These are phyloP conservation scores for Prorops nasuta DNA, from an alignment of 1,140 invertebrate genomes.

Conservation along the genomic window DNA sequence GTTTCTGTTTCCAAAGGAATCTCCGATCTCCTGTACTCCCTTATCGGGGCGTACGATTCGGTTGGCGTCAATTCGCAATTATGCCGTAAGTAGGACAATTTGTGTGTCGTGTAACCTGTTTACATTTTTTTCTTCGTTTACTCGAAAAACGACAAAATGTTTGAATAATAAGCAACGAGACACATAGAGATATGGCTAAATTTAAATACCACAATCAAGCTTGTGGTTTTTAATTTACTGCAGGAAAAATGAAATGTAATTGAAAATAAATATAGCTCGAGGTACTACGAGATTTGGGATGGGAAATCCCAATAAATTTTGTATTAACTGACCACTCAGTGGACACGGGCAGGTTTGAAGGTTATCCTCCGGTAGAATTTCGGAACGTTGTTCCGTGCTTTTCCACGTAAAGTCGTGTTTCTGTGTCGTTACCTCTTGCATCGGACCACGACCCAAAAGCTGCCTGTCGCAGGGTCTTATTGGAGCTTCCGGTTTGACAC, in stretches of 20 bases:
- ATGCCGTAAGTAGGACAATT: constrained; percentile 41
- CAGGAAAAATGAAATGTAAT: too few relatives aligned
- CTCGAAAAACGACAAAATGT: too few relatives aligned
- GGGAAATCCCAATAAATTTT: too few relatives aligned
- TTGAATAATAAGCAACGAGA: too few relatives aligned
- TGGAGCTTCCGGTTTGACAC: constrained; percentile 32
- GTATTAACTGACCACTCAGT: too few relatives aligned
- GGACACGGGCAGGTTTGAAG: constrained; percentile 28
- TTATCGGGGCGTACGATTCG: constrained; percentile 39
- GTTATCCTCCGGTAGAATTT: constrained; percentile 28
- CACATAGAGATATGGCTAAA: too few relatives aligned
- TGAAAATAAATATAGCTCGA: too few relatives aligned
- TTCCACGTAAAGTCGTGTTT: constrained; percentile 65
- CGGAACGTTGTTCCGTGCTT: neutral
- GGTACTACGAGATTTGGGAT: too few relatives aligned
- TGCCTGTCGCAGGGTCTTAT: constrained; percentile 33
- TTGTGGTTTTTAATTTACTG: too few relatives aligned
- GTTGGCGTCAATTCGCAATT: constrained; percentile 23
- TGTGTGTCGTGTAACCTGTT: constrained; percentile 47
- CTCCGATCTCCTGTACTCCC: constrained; percentile 47
- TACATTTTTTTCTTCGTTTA: too few relatives aligned
- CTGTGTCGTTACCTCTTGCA: constrained; percentile 70
- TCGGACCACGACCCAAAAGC: constrained; percentile 60
- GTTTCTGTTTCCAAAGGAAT: constrained; percentile 58
- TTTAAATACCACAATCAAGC: too few relatives aligned